Percentiles rank a stretch among this genome's conserved stretches.
Conservation (phyloP, 2,888 invertebrate genomes). For the Standfussiana lucernea region DNA sequence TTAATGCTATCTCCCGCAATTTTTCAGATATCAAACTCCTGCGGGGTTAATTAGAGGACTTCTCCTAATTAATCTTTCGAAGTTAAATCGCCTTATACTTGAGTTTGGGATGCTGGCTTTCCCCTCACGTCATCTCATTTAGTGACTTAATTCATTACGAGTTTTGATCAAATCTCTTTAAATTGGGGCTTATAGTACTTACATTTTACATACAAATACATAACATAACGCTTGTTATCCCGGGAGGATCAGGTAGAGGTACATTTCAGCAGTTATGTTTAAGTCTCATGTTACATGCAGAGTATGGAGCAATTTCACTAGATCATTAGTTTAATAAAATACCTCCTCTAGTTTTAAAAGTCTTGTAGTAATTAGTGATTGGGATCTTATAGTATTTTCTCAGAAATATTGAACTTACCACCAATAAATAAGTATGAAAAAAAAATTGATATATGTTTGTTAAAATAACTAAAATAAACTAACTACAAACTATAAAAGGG, state of each 20-base stretch:
- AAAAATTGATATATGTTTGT: no score
- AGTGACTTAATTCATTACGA: not conserved
- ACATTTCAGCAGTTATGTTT: not conserved
- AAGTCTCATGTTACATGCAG: no score
- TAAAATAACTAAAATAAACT: no score
- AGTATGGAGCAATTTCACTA: no score
- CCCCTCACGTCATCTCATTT: conserved; percentile 22
- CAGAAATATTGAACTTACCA: not conserved
- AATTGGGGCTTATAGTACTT: not conserved
- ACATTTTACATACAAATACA: not conserved
- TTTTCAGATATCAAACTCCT: conserved; percentile 34
- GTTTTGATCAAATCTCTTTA: conserved; percentile 8
- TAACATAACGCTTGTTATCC: not conserved
- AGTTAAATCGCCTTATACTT: conserved; percentile 28
- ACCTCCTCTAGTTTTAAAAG: no score
- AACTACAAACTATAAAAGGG: no score
- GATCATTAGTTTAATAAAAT: not conserved
- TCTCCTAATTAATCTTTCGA: conserved; percentile 47
- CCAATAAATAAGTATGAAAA: not conserved
- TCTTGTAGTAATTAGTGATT: not conserved
- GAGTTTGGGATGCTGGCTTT: not conserved
- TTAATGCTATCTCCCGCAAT: not conserved
- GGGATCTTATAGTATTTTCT: not conserved
- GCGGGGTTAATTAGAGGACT: conserved; percentile 41
- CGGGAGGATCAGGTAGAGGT: not conserved